Conservation (phyloP, 2,113 vertebrate genomes). For the Pangasianodon hypophthalmus region DNA sequence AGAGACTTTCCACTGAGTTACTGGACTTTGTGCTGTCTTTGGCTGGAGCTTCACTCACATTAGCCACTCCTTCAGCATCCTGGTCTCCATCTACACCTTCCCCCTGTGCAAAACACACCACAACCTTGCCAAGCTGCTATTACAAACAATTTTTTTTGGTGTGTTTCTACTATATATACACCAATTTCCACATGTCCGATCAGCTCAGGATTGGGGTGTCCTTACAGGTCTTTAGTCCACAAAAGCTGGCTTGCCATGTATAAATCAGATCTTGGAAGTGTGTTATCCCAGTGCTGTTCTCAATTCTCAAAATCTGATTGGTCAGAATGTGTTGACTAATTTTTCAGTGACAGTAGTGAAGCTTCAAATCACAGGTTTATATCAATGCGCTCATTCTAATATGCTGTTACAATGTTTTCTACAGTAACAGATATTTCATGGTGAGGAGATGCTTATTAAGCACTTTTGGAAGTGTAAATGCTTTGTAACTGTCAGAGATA, state of each 20-base stretch:
- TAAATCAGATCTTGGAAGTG: constrained; percentile 58
- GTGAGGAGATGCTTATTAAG: neutral
- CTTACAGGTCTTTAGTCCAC: constrained; percentile 11
- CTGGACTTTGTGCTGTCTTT: constrained; percentile 72
- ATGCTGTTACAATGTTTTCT: neutral
- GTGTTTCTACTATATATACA: constrained; percentile 34
- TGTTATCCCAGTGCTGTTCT: constrained; percentile 51
- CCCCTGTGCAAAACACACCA: constrained; percentile 64
- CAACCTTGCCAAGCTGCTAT: neutral
- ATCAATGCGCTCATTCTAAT: neutral
- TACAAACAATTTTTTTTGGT: constrained; percentile 32
- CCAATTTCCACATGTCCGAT: constrained; percentile 49
- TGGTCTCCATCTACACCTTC: constrained; percentile 67
- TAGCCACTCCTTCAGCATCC: constrained; percentile 65
- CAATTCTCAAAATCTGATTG: neutral
- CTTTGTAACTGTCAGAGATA: neutral
- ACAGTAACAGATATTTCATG: neutral
- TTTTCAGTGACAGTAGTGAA: neutral
- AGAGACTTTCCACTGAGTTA: constrained; percentile 87
- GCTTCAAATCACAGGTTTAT: neutral
- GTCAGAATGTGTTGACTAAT: neutral
- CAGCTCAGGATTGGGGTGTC: constrained; percentile 51
- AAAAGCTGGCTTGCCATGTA: constrained; percentile 58
- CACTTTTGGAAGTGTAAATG: neutral
- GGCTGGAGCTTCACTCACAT: constrained; percentile 60